Base-by-base conservation (phyloP, 2,888 invertebrate species). In the Amorpha juglandis region DNA sequence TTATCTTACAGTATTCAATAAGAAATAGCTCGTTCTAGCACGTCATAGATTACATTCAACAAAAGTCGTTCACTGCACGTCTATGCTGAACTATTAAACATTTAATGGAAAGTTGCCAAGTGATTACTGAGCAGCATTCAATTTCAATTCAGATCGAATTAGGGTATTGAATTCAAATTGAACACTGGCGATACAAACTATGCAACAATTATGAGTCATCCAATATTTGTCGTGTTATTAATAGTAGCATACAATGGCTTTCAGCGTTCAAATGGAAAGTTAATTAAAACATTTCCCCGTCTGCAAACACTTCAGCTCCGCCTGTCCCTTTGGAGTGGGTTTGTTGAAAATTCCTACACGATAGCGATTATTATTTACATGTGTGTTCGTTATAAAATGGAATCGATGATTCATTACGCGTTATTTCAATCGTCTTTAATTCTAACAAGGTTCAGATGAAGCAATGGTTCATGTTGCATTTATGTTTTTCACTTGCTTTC, bases 281-380 rank as follows among this genome's bases (percentile, higher is more conserved):
- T 52, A 52, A 52, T 52, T 52, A 52, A 52, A 52, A 52, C 33
- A 52, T 52, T 33, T 33, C 14, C 14, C 52, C 33, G 33, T 33
- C 27, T 33, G 33, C 52, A 52, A 52, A 52, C 33, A 52, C 52
- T 52, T 52, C 1, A 52, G 14, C 50, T 16, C n/a, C 50, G 9
- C 14, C 27, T 52, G 52, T 52, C 52, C 52, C 52, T 52, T 52
- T 33, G 14, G 52, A 52, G 52, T 52, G 33, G 52, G 50, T 14
- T 52, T 52, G 52, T 52, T 52, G 11, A 27, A 52, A 50, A 33
- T 33, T 52, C 52, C 27, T 14, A 52, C 52, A 52, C 52, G 33
- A 52, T 14, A 52, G 47, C 12, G 48, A 16, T 50, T 16, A 16
- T 50, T n/a, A n/a, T 35, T 50, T 16, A 8, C 19, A 33, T 63